These are phyloP conservation scores for Lophius americanus DNA, from an alignment of 2,797 vertebrate species.

Conservation along the genomic window DNA sequence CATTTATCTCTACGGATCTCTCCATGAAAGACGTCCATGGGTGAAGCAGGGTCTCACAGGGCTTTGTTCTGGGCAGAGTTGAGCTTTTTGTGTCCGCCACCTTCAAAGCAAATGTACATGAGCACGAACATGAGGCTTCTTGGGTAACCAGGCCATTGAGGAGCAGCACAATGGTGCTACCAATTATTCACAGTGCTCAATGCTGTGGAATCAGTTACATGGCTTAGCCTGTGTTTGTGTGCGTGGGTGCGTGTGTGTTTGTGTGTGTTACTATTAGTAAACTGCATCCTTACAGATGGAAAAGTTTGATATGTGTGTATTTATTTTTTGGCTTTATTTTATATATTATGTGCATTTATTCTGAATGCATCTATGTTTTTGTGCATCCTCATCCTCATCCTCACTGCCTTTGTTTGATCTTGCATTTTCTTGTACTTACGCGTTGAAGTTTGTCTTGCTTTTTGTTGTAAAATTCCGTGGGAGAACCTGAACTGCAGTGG, in stretches of 20 bases:
- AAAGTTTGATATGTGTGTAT: neutral
- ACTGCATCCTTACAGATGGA: neutral
- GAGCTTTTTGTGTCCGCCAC: slow-evolving; percentile 82
- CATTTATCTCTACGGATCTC: slow-evolving; percentile 67
- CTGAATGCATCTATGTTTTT: neutral
- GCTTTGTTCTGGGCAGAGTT: slow-evolving; percentile 81
- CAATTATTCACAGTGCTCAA: slow-evolving; percentile 84
- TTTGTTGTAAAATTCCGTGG: neutral
- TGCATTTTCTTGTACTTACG: neutral
- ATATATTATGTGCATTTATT: neutral
- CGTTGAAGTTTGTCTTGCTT: neutral
- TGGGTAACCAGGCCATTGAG: slow-evolving; percentile 85
- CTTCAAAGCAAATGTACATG: slow-evolving; percentile 86
- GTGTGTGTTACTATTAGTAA: no score
- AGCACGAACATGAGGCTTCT: slow-evolving; percentile 86
- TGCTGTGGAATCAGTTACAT: slow-evolving; percentile 83
- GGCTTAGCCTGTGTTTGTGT: slow-evolving; percentile 66
- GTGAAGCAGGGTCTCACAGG: slow-evolving; percentile 77
- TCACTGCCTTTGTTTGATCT: neutral
- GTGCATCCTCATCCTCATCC: neutral
- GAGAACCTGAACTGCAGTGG: neutral
- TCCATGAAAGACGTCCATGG: slow-evolving; percentile 75
- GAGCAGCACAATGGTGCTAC: slow-evolving; percentile 78
- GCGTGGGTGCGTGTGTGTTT: slow-evolving; percentile 17
- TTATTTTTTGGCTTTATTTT: neutral